Evolutionary conservation across 2,113 vertebrate species (phyloP), one percentile per base, ranked within the genome.

Genomic region (Neolamprologus modestus): DNA sequence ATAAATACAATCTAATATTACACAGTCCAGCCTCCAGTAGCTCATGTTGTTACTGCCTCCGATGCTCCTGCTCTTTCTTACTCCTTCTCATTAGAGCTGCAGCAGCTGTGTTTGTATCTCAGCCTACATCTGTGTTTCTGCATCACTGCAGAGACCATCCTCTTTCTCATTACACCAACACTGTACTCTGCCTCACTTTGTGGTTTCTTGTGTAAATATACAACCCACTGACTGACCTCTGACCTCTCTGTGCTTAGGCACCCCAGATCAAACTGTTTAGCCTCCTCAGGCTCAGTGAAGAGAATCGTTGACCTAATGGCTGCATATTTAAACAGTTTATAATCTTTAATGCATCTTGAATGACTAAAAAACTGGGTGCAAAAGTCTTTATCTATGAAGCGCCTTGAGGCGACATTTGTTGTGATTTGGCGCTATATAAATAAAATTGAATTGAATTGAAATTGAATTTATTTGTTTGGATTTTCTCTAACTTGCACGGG

Each of bases 61-160:
- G 17, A 17, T 81, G 82, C 84, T 55, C 53, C 87, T 88, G 88
- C 57, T 53, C 2, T 7, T 59, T 82, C 57, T 14, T 31, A 54
- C 11, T n/a, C 3, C 4, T 4, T 6, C 79, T 85, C 59, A 76
- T 87, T 86, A 71, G 66, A 82, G 26, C 81, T 82, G 40, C 85
- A 80, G 86, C 89, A 88, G 89, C 89, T 89, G 88, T 90, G 84
- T 91, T 84, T 87, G 81, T 42, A 37, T 71, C 85, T 81, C 71
- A 28, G 71, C 50, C 37, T 71, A 3, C 45, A 10, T 79, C 19
- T 61, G 33, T 47, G 68, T 53, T 71, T 78, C 7, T 53, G 52
- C 53, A 31, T 83, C 83, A 4, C 54, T 80, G 53, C 21, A 21
- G n/a, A 86, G 88, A 68, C 71, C 84, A 53, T 50, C 52, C 3